Evolutionary conservation across 2,113 vertebrate genomes (phyloP).

Genomic region (Scytalopus superciliaris): DNA sequence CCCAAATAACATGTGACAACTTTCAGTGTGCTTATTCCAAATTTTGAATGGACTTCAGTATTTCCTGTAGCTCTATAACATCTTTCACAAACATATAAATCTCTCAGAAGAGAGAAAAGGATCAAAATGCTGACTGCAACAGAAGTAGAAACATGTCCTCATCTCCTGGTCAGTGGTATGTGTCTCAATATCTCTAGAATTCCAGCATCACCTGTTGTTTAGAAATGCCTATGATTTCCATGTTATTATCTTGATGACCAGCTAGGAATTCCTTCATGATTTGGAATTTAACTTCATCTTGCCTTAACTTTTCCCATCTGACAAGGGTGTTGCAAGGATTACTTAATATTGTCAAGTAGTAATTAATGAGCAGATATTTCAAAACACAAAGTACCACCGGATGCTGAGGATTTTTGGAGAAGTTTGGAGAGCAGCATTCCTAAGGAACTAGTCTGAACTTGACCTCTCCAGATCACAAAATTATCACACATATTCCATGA

Average conservation of each 20-base stretch:
- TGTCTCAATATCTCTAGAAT: neutral
- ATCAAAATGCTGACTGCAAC: neutral
- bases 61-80: slow-evolving; percentile 6
- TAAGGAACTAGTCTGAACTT: slow-evolving; percentile 21
- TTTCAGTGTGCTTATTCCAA: neutral
- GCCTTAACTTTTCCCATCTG: neutral
- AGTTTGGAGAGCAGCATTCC: neutral
- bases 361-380: neutral
- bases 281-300: neutral
- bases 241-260: neutral
- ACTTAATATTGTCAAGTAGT: neutral
- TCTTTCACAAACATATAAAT: neutral
- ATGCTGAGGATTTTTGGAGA: neutral
- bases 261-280: neutral
- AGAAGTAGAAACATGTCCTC: neutral
- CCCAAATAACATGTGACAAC: neutral
- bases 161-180: neutral
- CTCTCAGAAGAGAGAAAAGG: neutral
- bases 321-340: neutral
- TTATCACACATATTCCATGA: neutral
- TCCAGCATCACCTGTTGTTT: neutral
- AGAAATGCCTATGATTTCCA: neutral
- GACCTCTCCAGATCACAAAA: neutral
- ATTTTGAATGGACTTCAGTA: neutral
- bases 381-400: neutral